Evolutionary conservation across 2,888 invertebrate genomes (phyloP).

Genomic region (Andrena dorsata): DNA sequence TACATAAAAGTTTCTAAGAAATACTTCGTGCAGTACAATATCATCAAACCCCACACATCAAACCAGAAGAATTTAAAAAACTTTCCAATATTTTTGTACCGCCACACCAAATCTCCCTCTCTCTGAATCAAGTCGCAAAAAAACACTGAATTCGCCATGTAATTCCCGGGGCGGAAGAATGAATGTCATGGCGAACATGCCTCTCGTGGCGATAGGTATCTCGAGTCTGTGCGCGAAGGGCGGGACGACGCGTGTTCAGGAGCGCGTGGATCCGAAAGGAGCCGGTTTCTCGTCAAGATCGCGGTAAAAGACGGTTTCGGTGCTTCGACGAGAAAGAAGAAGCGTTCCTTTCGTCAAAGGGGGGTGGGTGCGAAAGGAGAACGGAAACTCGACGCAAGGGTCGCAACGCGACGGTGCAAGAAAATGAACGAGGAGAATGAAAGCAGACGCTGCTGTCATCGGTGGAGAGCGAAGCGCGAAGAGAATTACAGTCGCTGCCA

Average conservation of each 20-base stretch:
- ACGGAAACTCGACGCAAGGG: conserved; percentile 49
- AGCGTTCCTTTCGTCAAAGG: conserved; percentile 36
- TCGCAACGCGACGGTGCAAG: conserved; percentile 59
- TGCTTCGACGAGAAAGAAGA: conserved; percentile 22
- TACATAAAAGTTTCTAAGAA: too few relatives aligned
- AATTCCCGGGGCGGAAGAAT: conserved; percentile 16
- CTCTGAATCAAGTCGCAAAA: background rate
- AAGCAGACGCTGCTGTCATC: conserved; percentile 20
- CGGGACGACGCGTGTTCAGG: conserved; percentile 12
- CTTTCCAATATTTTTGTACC: background rate
- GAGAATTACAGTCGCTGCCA: conserved; percentile 52
- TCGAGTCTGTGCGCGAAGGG: conserved; percentile 12
- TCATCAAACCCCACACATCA: too few relatives aligned
- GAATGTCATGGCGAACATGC: conserved; percentile 24
- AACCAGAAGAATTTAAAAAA: background rate
- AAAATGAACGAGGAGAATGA: conserved; percentile 60
- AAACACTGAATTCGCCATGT: conserved; percentile 6
- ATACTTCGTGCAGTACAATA: too few relatives aligned
- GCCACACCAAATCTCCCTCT: background rate
- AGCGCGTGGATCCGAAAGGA: conserved; percentile 17
- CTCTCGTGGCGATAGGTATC: background rate
- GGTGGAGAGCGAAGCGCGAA: conserved; percentile 35
- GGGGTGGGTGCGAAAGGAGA: conserved; percentile 43
- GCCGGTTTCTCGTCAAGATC: conserved; percentile 4
- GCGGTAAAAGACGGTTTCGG: conserved; percentile 15